These are phyloP conservation scores for Exaiptasia diaphana DNA, from an alignment of 64 coral and sea anemone species.

Conservation along the genomic window DNA sequence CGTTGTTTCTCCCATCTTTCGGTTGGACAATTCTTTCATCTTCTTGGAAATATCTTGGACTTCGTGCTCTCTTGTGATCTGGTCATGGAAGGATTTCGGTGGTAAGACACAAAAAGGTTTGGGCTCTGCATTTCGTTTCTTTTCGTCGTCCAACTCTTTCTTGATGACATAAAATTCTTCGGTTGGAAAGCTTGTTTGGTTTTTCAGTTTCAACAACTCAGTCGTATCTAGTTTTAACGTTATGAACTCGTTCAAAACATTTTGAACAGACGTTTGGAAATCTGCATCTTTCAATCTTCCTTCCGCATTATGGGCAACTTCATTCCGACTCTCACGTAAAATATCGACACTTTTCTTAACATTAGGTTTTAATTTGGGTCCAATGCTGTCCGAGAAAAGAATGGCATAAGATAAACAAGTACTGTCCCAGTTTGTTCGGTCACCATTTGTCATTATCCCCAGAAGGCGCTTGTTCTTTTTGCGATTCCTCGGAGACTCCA, in stretches of 20 bases:
- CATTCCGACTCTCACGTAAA: slow-evolving; percentile 19
- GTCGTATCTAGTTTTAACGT: neutral
- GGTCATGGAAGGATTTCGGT: too few species aligned
- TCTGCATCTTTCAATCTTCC: slow-evolving; percentile 6
- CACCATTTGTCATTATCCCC: neutral
- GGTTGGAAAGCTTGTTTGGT: slow-evolving; percentile 16
- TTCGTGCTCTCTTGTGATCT: neutral
- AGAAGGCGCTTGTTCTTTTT: neutral
- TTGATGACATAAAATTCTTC: neutral
- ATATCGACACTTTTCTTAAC: neutral
- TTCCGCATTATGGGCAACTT: neutral
- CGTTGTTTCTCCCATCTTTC: neutral
- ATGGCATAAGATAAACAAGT: slow-evolving; percentile 20
- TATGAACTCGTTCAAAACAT: neutral
- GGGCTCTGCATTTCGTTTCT: neutral
- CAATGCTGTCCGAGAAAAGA: slow-evolving; percentile 14
- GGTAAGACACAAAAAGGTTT: neutral
- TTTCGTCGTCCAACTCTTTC: neutral
- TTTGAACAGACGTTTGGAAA: neutral
- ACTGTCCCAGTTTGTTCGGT: slow-evolving; percentile 20
- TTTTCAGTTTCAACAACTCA: slow-evolving; percentile 14
- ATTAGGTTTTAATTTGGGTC: neutral
- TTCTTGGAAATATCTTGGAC: neutral
- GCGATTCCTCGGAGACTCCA: neutral
- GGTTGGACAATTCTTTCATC: neutral